Base-by-base conservation (phyloP, 2,888 invertebrate species). In the Drosophila paranaensis region DNA sequence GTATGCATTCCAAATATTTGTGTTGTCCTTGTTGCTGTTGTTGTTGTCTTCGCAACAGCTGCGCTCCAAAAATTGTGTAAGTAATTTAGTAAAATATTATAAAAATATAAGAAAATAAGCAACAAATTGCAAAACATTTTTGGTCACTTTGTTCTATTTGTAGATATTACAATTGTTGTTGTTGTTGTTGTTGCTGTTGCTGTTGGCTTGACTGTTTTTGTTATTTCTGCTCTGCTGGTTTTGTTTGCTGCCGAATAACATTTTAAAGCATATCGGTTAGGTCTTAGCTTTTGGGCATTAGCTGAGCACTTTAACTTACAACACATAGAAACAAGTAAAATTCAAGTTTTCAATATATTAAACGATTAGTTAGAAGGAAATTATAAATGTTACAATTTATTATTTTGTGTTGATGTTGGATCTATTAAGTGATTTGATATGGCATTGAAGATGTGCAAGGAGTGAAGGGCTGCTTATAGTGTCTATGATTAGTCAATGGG, bases 51-150 rank as follows among this genome's bases (percentile, higher is more conserved):
- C 75, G 81, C 72, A 86, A 70, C 89, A 86, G 81, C 87, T 84
- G 83, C 58, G 57, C 60, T 68, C 54, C 62, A 60, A 72, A 80
- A 80, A 82, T 74, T 81, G 75, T 83, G 68, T 78, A 76, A 81
- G 87, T 89, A 86, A 84, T 84, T 89, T 88, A 75, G 73, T 80
- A 83, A 74, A 87, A 89, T 83, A 73, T 83, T 88, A 77, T 62
- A 58, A 70, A 77, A 70, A 80, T 63, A 57, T 45, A 71, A 46
- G 71, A 83, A 75, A 67, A 74, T 67, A 66, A 72, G 70, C 81
- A 74, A 80, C 78, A 86, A 88, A 75, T 80, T 75, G 77, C 48
- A 72, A 60, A 81, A 84, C 83, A 74, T 74, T 88, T 85, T 82
- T 69, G 72, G 71, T 74, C 72, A 73, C 62, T 82, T 87, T 81